Conservation (phyloP, 2,797 vertebrate genomes). For the Gymnoscopelus braueri region DNA sequence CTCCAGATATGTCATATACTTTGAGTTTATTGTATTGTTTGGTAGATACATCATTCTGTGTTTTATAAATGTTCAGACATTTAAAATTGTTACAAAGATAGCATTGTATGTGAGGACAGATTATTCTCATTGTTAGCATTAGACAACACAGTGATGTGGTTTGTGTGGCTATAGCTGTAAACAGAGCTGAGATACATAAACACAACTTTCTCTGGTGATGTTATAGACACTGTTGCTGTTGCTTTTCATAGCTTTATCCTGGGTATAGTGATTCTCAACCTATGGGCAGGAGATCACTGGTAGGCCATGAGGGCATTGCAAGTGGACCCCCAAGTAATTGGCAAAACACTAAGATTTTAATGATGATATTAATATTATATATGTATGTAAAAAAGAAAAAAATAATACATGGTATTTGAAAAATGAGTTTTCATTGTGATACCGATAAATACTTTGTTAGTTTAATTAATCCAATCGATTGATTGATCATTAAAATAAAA, state of each 20-base stretch:
- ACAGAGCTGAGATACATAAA: slow-evolving; percentile 24
- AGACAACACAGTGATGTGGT: slow-evolving; percentile 27
- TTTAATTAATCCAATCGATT: too few relatives aligned
- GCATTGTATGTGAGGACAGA: slow-evolving; percentile 26
- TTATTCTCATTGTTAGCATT: slow-evolving; percentile 30
- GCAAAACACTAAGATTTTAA: too few relatives aligned
- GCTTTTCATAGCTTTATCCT: slow-evolving; percentile 51
- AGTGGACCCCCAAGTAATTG: too few relatives aligned
- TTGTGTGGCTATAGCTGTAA: slow-evolving; percentile 32
- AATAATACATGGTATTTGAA: too few relatives aligned
- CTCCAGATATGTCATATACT: slow-evolving; percentile 37
- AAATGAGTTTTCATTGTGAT: background rate
- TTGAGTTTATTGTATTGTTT: slow-evolving; percentile 37
- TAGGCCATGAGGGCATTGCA: too few relatives aligned
- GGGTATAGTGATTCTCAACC: too few relatives aligned
- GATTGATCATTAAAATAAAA: too few relatives aligned
- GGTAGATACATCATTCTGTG: slow-evolving; percentile 36
- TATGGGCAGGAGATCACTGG: too few relatives aligned
- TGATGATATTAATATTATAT: too few relatives aligned
- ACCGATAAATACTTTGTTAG: background rate
- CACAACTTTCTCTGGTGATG: background rate
- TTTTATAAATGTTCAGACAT: slow-evolving; percentile 24
- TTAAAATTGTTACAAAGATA: slow-evolving; percentile 17
- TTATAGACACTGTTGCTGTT: slow-evolving; percentile 26
- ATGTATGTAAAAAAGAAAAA: too few relatives aligned